phyloP scores from a whole-genome alignment of 2,888 invertebrate genomes.

The Mechanitis messenoides region DNA sequence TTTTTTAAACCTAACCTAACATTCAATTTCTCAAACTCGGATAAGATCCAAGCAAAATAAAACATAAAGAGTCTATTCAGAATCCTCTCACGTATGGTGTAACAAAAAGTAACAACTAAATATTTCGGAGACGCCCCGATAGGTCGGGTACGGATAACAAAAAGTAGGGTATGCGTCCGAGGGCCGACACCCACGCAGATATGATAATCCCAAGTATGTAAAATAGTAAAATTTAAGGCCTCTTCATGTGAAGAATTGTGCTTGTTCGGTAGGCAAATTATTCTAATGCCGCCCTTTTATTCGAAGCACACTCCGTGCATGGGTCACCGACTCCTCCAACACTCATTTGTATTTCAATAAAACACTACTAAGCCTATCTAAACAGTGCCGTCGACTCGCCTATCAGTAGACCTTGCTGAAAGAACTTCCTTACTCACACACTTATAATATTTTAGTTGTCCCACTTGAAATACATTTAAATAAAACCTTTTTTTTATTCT shows the following conservation, averaged over 20 bases:
- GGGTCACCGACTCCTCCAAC: conserved; percentile 58
- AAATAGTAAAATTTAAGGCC: conserved; percentile 77
- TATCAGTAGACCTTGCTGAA: conserved; percentile 44
- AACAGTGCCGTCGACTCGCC: conserved; percentile 61
- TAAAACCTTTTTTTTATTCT: no score
- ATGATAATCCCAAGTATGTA: conserved; percentile 76
- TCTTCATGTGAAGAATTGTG: conserved; percentile 76
- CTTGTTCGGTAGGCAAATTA: conserved; percentile 70
- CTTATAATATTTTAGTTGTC: not conserved
- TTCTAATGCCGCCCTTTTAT: conserved; percentile 76
- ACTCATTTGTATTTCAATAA: conserved; percentile 76
- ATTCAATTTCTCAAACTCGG: conserved; percentile 1
- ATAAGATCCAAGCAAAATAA: conserved; percentile 28
- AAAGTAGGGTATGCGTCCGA: conserved; percentile 55
- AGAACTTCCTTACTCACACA: conserved; percentile 21
- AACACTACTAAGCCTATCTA: conserved; percentile 72
- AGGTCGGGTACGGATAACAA: conserved; percentile 70
- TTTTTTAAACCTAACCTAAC: not conserved
- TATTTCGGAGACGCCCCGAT: conserved; percentile 71
- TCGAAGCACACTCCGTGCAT: conserved; percentile 63
- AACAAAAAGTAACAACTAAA: conserved; percentile 77
- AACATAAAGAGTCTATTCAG: conserved; percentile 56
- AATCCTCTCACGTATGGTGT: conserved; percentile 67
- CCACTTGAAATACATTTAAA: no score
- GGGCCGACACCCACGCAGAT: conserved; percentile 67